Conservation (phyloP, 2,113 vertebrate genomes). For the Istiophorus platypterus region DNA sequence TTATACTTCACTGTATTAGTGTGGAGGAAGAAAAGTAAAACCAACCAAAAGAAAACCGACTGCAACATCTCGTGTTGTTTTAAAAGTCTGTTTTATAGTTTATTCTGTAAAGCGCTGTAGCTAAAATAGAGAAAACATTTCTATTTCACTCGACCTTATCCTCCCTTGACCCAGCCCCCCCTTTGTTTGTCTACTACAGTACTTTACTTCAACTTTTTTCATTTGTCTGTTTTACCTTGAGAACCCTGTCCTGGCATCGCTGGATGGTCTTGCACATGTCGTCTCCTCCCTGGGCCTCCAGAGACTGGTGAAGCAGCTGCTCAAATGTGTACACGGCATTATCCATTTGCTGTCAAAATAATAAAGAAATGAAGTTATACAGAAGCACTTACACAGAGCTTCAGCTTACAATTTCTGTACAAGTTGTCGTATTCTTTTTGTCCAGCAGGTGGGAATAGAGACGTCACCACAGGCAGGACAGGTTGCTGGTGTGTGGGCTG, state of each 20-base stretch:
- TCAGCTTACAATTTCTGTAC: background rate
- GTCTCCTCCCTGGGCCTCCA: slow-evolving; percentile 86
- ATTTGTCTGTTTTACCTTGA: slow-evolving; percentile 88
- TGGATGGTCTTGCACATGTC: slow-evolving; percentile 93
- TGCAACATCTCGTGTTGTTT: too few species aligned
- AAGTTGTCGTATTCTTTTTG: background rate
- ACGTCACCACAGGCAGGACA: background rate
- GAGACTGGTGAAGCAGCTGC: slow-evolving; percentile 93
- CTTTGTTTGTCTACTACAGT: background rate
- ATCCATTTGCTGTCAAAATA: slow-evolving; percentile 92
- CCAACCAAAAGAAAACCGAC: too few species aligned
- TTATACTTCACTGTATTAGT: too few species aligned
- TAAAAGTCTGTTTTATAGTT: background rate
- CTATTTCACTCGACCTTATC: background rate
- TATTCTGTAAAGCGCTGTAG: too few species aligned
- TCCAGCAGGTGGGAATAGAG: slow-evolving; percentile 70
- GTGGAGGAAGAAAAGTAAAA: too few species aligned
- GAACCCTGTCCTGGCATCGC: slow-evolving; percentile 93
- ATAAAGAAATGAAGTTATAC: background rate
- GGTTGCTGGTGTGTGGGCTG: background rate
- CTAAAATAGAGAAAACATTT: background rate
- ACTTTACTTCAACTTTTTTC: too few species aligned
- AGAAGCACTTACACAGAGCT: background rate
- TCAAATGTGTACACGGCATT: slow-evolving; percentile 94
- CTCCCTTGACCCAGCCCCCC: background rate